Conservation (phyloP, 2,797 vertebrate genomes). For the Eospalax fontanierii region DNA sequence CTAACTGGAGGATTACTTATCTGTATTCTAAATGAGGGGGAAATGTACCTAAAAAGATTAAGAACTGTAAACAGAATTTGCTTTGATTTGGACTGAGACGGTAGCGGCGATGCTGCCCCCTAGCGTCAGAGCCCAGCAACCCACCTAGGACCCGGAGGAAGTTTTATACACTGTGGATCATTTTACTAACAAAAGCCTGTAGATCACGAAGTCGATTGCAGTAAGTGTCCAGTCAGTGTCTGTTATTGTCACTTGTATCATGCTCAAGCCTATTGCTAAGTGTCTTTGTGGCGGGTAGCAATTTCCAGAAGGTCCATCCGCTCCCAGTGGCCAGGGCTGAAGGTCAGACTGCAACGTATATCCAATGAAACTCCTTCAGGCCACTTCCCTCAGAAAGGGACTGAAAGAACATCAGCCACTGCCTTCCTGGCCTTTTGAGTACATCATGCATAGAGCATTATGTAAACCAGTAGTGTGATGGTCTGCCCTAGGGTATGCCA, state of each 20-base stretch:
- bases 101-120: constrained; percentile 75
- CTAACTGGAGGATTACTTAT: constrained; percentile 6
- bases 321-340: neutral
- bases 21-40: neutral
- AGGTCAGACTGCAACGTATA: constrained; percentile 26
- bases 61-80: constrained; percentile 48
- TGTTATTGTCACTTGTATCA: constrained; percentile 28
- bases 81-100: constrained; percentile 23
- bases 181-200: constrained; percentile 50
- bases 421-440: neutral
- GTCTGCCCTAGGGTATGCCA: neutral
- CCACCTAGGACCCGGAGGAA: neutral
- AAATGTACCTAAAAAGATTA: constrained; percentile 28
- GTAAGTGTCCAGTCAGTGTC: neutral
- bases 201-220: neutral
- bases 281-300: constrained; percentile 32
- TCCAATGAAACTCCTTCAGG: neutral
- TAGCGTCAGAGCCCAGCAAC: constrained; percentile 64
- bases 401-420: neutral
- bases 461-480: neutral
- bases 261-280: constrained; percentile 5
- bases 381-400: neutral
- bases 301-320: neutral
- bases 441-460: neutral
- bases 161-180: neutral